Base-by-base conservation (phyloP, 1,140 invertebrate species). In the Drosophila guanche region DNA sequence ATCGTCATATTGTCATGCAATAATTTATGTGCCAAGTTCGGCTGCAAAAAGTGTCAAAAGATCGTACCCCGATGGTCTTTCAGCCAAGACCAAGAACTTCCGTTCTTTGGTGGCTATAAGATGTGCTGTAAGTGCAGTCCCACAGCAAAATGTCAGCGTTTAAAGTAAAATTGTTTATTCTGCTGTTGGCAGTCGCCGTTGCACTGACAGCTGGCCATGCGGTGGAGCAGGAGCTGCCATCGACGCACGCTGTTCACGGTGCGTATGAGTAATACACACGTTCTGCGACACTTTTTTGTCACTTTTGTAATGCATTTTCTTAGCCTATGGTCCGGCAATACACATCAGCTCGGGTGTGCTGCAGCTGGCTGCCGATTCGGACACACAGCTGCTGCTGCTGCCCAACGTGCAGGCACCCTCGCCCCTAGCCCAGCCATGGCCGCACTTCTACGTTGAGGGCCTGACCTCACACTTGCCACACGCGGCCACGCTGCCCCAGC, bases 341-440 rank as follows among this genome's bases (percentile, higher is more conserved):
- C 77, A 85, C 40, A 89, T 89, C 2, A 85, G 53, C 20, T 89
- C 85, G 0, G 67, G 85, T 4, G 58, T 89, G 14, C 51, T 89
- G 5, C 79, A 89, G 3, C 50, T 89, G n/a, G 40, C 57, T 20
- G 57, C 57, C 3, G 55, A 81, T 2, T 47, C 66, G 8, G 81
- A 85, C 12, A 42, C 71, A 0, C 80, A 80, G 7, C 5, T 86
- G 60, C 60, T 77, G 33, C 40, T 85, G 48, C 25, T 63, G 23
- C 47, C 72, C 12, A 46, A 12, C 37, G n/a, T 20, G 4, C 4
- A 65, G 25, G 52, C 68, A 20, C 16, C 0, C 22, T 43, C 58
- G 2, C 10, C 50, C 5, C 8, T 33, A 41, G 54, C 22, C 43
- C 48, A 37, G 23, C 51, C 73, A 10, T 66, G 43, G 40, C 63